Evolutionary conservation across 2,113 vertebrate genomes (phyloP).

Genomic region (Odontesthes bonariensis): DNA sequence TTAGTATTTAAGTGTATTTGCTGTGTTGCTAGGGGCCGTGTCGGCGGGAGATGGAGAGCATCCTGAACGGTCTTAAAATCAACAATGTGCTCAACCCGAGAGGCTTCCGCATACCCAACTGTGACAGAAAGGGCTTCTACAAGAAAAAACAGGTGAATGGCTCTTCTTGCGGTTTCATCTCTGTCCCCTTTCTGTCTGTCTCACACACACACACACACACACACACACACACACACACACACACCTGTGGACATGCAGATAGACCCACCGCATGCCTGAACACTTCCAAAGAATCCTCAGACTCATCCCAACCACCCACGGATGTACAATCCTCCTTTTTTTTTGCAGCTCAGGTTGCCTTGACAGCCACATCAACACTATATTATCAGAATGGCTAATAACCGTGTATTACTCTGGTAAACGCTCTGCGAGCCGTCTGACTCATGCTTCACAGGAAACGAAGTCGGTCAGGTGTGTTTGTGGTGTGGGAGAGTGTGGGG

Average conservation of each 20-base stretch:
- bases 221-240: constrained; percentile 44
- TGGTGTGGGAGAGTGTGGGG: constrained; percentile 76
- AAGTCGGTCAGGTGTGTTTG: constrained; percentile 80
- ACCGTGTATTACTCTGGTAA: constrained; percentile 76
- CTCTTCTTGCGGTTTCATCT: constrained; percentile 47
- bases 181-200: not conserved
- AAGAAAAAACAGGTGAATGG: constrained; percentile 96
- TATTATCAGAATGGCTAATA: constrained; percentile 80
- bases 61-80: constrained; percentile 92
- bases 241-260: constrained; percentile 59
- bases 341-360: constrained; percentile 67
- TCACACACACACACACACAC: constrained; percentile 10
- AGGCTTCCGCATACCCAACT: constrained; percentile 95
- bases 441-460: constrained; percentile 78
- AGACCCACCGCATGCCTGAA: constrained; percentile 72
- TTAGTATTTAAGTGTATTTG: constrained; percentile 37
- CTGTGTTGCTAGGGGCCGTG: constrained; percentile 88
- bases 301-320: constrained; percentile 68
- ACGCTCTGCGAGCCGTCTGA: constrained; percentile 76
- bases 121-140: constrained; percentile 97
- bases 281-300: constrained; percentile 71
- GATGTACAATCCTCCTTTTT: constrained; percentile 42
- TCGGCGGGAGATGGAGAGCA: constrained; percentile 94
- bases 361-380: constrained; percentile 79
- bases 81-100: constrained; percentile 90